These are phyloP conservation scores for Ophion ellenae DNA, from an alignment of 2,888 invertebrate species.

Conservation along the genomic window DNA sequence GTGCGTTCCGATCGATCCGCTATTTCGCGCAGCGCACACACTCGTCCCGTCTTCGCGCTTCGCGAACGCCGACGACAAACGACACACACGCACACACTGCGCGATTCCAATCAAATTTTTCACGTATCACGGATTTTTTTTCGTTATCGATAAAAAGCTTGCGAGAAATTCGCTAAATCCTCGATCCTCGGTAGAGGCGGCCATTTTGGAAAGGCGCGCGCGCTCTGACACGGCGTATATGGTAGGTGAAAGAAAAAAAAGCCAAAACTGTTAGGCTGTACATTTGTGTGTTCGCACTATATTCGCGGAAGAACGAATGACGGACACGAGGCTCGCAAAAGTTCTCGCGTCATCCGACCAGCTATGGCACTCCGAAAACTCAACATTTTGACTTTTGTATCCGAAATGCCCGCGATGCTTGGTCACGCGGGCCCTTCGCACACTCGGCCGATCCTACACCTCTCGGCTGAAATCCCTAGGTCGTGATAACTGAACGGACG, in stretches of 20 bases:
- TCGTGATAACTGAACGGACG: constrained; percentile 34
- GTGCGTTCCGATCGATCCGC: constrained; percentile 23
- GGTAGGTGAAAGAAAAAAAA: constrained; percentile 9
- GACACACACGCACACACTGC: background rate
- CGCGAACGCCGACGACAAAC: background rate
- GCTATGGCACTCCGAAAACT: constrained; percentile 13
- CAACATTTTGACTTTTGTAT: constrained; percentile 9
- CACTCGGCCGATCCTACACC: constrained; percentile 25
- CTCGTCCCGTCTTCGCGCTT: background rate
- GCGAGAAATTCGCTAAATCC: constrained; percentile 46
- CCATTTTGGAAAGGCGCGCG: constrained; percentile 72
- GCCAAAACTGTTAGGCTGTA: constrained; percentile 4
- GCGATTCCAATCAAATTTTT: constrained; percentile 16
- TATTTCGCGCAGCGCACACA: background rate
- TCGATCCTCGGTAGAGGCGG: constrained; percentile 66
- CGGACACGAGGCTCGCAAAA: constrained; percentile 10
- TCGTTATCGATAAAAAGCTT: constrained; percentile 23
- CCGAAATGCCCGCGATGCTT: background rate
- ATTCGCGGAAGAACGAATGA: background rate
- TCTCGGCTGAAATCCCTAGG: constrained; percentile 20
- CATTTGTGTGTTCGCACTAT: constrained; percentile 8
- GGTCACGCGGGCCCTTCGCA: background rate
- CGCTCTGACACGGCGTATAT: background rate
- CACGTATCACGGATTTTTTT: constrained; percentile 40
- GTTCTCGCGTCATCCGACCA: constrained; percentile 1